Base-by-base conservation (phyloP, 2,888 invertebrate genomes). In the Encarsia formosa region DNA sequence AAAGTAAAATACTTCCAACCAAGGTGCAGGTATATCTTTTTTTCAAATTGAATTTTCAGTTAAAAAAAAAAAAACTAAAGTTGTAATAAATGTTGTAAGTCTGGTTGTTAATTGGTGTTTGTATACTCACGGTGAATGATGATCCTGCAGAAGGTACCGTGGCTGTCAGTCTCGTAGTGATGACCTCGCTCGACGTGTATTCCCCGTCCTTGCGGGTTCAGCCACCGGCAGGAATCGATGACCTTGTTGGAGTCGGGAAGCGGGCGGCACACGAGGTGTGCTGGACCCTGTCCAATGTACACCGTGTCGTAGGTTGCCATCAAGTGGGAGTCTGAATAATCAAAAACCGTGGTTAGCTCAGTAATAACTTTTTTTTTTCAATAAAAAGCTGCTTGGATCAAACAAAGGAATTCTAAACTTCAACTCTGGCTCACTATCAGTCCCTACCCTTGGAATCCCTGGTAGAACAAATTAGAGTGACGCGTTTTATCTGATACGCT, bases 181-280 rank as follows among this genome's bases (percentile, higher is more conserved):
- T 52, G 43, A 41, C 58, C 46, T 24, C 20, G 19, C 44, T 49
- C 39, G 39, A 44, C 41, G 37, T 63, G 60, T 57, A 71, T 65
- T 57, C 66, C 67, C 29, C 55, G 56, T 54, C 70, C 68, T 49
- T 64, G 60, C 26, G 71, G 71, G 42, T 62, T 67, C 42, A 72
- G 57, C 71, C 71, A 71, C 41, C 69, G 65, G 48, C 71, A 71
- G 44, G 69, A 65, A 49, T 65, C 59, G 52, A 71, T 61, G 20
- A 58, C 57, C 19, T 59, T 63, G 44, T 64, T 54, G 19, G 58
- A 51, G 15, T 48, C 58, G 26, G 64, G 65, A 55, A 68, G 61
- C 24, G 64, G 60, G 29, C 56, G 54, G 52, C 65, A 69, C 26
- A 62, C 52, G 37, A 70, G 58, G 13, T 49, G 38, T 9, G 42